Percentiles rank a stretch among this genome's conserved stretches.
Evolutionary conservation across 2,888 invertebrate species (phyloP).

Genomic region (Stenolophus ochropezus): DNA sequence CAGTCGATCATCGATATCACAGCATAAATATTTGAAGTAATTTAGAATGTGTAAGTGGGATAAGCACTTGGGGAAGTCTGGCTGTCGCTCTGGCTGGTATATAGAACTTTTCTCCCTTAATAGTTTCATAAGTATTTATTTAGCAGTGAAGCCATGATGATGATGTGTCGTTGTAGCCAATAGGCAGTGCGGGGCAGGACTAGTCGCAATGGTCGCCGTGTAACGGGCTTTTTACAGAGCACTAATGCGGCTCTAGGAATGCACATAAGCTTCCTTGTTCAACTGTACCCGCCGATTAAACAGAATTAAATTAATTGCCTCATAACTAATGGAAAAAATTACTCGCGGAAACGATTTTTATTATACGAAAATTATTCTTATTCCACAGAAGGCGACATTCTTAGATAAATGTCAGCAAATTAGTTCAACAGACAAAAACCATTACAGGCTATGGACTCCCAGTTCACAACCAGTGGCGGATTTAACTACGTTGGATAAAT

Average conservation of each 20-base stretch:
- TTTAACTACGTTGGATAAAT: too few species aligned
- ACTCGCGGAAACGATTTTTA: slow-evolving; percentile 26
- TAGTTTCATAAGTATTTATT: not conserved
- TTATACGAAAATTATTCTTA: slow-evolving; percentile 32
- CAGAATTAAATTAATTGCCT: slow-evolving; percentile 26
- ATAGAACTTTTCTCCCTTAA: too few species aligned
- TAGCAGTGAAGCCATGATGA: not conserved
- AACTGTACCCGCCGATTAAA: slow-evolving; percentile 33
- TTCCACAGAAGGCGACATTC: slow-evolving; percentile 13
- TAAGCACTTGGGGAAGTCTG: too few species aligned
- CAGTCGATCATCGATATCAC: too few species aligned
- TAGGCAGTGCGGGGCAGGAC: not conserved
- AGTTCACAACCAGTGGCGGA: too few species aligned
- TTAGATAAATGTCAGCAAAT: slow-evolving; percentile 6
- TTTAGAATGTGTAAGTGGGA: too few species aligned
- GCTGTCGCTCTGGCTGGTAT: too few species aligned
- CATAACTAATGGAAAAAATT: slow-evolving; percentile 26
- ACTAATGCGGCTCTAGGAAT: slow-evolving; percentile 15
- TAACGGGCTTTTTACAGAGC: slow-evolving; percentile 32
- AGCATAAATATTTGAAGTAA: too few species aligned
- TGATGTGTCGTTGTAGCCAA: not conserved
- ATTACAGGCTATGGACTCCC: too few species aligned
- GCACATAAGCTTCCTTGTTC: slow-evolving; percentile 2
- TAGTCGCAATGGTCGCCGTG: slow-evolving; percentile 10
- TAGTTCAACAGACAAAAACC: not conserved